A percentile compares a stretch with the other conserved stretches of the same genome.
Conservation (phyloP, 64 coral and sea anemone genomes). For the Exaiptasia diaphana region DNA sequence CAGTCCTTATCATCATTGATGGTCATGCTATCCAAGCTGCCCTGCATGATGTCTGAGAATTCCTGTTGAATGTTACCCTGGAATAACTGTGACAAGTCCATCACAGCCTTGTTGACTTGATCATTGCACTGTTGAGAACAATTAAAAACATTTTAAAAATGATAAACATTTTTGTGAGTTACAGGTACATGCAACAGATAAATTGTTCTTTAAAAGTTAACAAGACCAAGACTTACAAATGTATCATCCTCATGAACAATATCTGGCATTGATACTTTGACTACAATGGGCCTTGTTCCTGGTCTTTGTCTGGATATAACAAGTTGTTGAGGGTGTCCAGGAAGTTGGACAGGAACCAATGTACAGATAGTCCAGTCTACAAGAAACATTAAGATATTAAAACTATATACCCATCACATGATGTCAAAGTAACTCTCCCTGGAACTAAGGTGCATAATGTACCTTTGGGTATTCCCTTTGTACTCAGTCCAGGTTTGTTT, state of each 20-base stretch:
- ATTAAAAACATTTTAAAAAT: neutral
- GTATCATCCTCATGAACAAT: neutral
- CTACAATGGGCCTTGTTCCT: neutral
- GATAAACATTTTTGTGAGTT: neutral
- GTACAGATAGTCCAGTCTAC: slow-evolving; percentile 88
- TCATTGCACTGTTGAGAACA: slow-evolving; percentile 4
- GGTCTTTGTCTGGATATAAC: slow-evolving; percentile 49
- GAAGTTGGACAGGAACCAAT: slow-evolving; percentile 1
- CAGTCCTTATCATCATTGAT: slow-evolving; percentile 54
- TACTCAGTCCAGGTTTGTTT: neutral
- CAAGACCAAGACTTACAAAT: no score
- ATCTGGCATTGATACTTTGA: neutral
- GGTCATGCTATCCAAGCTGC: slow-evolving; percentile 62
- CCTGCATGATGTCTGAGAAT: slow-evolving; percentile 55
- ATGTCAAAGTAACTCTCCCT: no score
- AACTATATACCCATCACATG: neutral
- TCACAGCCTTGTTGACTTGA: slow-evolving; percentile 15
- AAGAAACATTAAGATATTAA: neutral
- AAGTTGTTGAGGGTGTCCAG: slow-evolving; percentile 35
- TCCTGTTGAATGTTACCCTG: slow-evolving; percentile 60
- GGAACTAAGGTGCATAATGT: neutral
- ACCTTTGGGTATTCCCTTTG: neutral
- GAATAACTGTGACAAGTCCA: slow-evolving; percentile 62
- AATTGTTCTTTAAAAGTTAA: no score
- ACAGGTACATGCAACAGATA: no score